phyloP scores from a whole-genome alignment of 2,888 invertebrate genomes.

The Lamellibrachia satsuma region DNA sequence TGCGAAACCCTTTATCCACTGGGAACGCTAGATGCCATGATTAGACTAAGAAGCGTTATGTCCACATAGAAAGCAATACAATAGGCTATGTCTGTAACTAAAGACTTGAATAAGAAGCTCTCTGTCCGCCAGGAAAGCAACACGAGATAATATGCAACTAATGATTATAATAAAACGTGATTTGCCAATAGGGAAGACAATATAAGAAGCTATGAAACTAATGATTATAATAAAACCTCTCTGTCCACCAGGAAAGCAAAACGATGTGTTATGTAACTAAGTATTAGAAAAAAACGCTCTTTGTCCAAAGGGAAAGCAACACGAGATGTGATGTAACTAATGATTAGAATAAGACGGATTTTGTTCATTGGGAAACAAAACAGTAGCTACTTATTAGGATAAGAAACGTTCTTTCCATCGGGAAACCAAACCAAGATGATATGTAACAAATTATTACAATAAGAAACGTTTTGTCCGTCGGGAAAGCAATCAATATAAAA shows the following conservation, averaged over 20 bases:
- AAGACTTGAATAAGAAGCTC: neutral
- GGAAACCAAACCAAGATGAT: neutral
- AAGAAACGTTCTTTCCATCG: neutral
- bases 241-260: neutral
- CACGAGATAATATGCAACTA: too few species aligned
- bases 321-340: neutral
- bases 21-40: too few species aligned
- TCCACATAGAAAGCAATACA: too few species aligned
- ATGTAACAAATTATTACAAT: neutral
- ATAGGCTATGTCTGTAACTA: too few species aligned
- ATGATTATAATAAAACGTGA: too few species aligned
- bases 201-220: too few species aligned
- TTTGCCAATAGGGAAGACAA: too few species aligned
- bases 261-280: neutral
- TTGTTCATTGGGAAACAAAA: neutral
- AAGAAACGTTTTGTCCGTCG: neutral
- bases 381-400: neutral
- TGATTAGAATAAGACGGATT: neutral
- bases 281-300: neutral
- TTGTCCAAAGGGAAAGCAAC: neutral
- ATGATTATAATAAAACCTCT: too few species aligned
- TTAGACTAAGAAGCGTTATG: too few species aligned
- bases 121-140: neutral
- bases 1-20: too few species aligned
- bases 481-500: constrained; percentile 8